Conservation (phyloP, 2,888 invertebrate genomes). For the Itoplectis maculator region DNA sequence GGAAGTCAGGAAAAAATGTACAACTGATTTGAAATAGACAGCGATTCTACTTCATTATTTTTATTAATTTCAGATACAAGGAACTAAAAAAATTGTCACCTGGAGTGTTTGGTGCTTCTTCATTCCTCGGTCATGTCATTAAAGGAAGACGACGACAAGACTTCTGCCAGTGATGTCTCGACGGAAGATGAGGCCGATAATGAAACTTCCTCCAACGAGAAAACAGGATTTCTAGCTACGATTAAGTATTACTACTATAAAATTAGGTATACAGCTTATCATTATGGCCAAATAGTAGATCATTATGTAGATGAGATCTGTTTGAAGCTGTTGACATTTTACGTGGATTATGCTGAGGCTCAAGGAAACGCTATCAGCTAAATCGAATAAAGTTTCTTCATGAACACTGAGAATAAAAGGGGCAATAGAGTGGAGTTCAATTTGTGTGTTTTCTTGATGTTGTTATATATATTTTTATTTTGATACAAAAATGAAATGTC, state of each 20-base stretch:
- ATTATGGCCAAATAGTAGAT: constrained; percentile 72
- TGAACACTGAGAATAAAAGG: too few species aligned
- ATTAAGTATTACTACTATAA: constrained; percentile 74
- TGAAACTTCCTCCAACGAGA: neutral
- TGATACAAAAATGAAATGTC: too few species aligned
- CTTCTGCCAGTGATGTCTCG: neutral
- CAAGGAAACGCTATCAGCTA: neutral
- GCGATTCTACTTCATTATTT: neutral
- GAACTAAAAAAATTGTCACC: neutral
- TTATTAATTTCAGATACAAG: neutral
- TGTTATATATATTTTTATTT: too few species aligned
- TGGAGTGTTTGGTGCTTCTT: neutral
- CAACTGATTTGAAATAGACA: too few species aligned
- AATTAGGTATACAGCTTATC: constrained; percentile 75
- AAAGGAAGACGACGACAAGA: neutral
- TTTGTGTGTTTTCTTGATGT: too few species aligned
- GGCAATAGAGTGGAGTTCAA: too few species aligned
- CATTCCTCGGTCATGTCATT: constrained; percentile 7
- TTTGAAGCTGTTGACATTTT: constrained; percentile 45
- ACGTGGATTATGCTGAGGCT: neutral
- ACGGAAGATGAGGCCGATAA: neutral
- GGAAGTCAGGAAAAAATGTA: too few species aligned
- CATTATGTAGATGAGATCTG: constrained; percentile 67
- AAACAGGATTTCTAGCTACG: constrained; percentile 34
- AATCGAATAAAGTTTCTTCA: neutral